Conservation (phyloP, 2,797 vertebrate genomes). For the Toxotes lorentzi region DNA sequence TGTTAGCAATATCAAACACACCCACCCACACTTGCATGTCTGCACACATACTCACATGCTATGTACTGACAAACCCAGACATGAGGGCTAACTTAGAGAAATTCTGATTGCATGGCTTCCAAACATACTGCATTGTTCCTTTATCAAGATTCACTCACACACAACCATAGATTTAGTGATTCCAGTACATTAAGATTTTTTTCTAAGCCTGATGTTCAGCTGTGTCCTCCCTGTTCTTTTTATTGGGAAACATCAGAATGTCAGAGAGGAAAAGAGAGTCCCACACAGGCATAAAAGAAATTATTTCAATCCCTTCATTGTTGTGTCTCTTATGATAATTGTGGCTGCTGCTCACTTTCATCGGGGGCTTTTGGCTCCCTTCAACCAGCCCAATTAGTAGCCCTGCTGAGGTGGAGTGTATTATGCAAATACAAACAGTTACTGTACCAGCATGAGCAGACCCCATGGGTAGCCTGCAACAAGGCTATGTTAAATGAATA, state of each 20-base stretch:
- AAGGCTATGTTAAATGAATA: slow-evolving; percentile 81
- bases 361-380: slow-evolving; percentile 61
- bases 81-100: slow-evolving; percentile 22
- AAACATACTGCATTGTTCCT: slow-evolving; percentile 14
- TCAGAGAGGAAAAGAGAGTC: slow-evolving; percentile 32
- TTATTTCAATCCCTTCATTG: slow-evolving; percentile 81
- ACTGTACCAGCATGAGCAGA: slow-evolving; percentile 76
- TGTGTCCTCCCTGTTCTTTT: slow-evolving; percentile 15
- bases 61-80: slow-evolving; percentile 40
- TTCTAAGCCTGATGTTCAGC: not conserved
- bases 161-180: not conserved
- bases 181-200: not conserved
- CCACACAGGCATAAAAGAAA: slow-evolving; percentile 60
- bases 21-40: slow-evolving; percentile 39
- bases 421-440: slow-evolving; percentile 80
- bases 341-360: slow-evolving; percentile 65
- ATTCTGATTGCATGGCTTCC: not conserved
- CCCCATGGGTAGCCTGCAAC: slow-evolving; percentile 62
- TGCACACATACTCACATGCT: slow-evolving; percentile 44
- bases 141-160: not conserved
- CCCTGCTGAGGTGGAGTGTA: slow-evolving; percentile 65
- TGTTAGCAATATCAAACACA: slow-evolving; percentile 30
- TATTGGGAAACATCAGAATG: slow-evolving; percentile 39
- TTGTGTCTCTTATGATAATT: slow-evolving; percentile 74
- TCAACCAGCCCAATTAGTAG: slow-evolving; percentile 77